phyloP scores from a whole-genome alignment of 1,140 invertebrate species.

The Chrysopa pallens region DNA sequence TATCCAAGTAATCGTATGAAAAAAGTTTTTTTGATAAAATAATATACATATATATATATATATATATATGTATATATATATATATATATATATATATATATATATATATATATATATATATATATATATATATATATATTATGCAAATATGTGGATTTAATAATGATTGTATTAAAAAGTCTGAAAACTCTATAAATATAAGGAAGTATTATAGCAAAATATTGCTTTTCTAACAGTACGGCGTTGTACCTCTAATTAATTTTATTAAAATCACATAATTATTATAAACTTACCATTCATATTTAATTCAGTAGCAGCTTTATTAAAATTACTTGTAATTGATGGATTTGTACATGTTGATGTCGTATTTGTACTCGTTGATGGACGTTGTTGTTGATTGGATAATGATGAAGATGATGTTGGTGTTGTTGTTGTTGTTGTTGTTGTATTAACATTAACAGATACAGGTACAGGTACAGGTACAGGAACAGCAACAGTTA shows the following conservation, averaged over 20 bases:
- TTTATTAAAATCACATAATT: background rate
- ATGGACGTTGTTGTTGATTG: constrained; percentile 21
- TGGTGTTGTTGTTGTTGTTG: no score
- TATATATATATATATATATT: background rate
- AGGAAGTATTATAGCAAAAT: background rate
- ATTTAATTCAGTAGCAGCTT: constrained; percentile 22
- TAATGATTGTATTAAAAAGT: background rate
- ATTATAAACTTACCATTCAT: constrained; percentile 18
- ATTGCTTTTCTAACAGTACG: background rate
- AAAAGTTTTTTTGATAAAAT: no score
- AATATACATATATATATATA: background rate
- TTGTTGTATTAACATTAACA: constrained; percentile 1
- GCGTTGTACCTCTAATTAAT: background rate
- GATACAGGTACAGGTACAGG: constrained; percentile 2
- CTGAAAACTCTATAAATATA: background rate
- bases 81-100: background rate
- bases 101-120: background rate
- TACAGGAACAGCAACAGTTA: constrained; percentile 23
- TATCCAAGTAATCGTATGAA: no score
- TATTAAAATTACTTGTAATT: constrained; percentile 18
- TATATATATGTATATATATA: background rate
- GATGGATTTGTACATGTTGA: constrained; percentile 18
- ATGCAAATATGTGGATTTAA: background rate
- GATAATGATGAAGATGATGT: constrained; percentile 8
- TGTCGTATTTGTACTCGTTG: constrained; percentile 19